Evolutionary conservation across 2,113 vertebrate genomes (phyloP), one percentile per base, ranked within the genome.

Genomic region (Pollimyrus isidori): DNA sequence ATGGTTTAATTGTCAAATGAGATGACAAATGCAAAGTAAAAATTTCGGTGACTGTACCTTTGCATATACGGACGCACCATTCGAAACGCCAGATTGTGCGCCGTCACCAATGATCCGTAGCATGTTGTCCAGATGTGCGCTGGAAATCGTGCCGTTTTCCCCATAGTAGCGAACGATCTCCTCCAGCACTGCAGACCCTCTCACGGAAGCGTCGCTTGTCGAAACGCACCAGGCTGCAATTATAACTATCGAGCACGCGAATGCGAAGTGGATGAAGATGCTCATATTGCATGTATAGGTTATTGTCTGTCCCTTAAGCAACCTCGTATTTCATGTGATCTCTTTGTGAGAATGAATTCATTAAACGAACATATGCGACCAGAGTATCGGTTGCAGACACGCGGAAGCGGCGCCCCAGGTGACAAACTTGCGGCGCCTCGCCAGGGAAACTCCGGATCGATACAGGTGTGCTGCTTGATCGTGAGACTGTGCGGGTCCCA

Each of bases 81-180:
- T 88, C 0, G n/a, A 52, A 11, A 4, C 50, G 4, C 94, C 3
- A 0, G 87, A 45, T 0, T 92, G 35, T 87, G 92, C 90, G 3
- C 94, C 92, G 87, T 89, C 92, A 26, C 94, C 93, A 2, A 96
- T 90, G 2, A 96, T 7, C 30, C 80, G 89, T 88, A 96, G 90
- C 1, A 96, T 86, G 83, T 95, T 87, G 9, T 91, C 90, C 58
- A 96, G 90, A 23, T 95, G 56, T 17, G 69, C 85, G 2, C 73
- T 87, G 0, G 94, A 92, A 1, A 96, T 92, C 0, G 95, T 94
- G 2, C 49, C 0, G 88, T 95, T 95, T 26, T 93, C 86, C 0
- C 94, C 93, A 49, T 94, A 96, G 76, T 90, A 96, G 0, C 7
- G 92, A 10, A 96, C 80, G 84, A 96, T 89, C 3, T 94, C 89